A percentile compares a stretch with the other conserved stretches of the same genome.
Conservation (phyloP, 2,113 vertebrate species). For the Dolichallabes microphthalmus region DNA sequence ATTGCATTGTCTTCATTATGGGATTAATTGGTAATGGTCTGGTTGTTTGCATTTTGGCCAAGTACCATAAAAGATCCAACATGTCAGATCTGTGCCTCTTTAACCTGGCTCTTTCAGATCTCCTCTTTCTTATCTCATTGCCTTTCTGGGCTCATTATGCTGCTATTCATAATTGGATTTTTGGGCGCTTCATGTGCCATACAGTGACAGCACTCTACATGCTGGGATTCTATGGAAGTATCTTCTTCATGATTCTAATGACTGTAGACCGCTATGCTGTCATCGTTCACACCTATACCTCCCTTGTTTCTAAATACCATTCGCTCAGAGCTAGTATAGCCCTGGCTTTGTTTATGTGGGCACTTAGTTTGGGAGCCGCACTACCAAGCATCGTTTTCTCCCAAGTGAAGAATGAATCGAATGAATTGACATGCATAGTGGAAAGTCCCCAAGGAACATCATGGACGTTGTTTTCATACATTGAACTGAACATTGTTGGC, state of each 20-base stretch:
- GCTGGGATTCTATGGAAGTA: slow-evolving; percentile 79
- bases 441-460: not conserved
- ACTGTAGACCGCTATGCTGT: slow-evolving; percentile 83
- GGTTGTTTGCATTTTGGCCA: not conserved
- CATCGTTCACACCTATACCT: slow-evolving; percentile 69
- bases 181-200: slow-evolving; percentile 76
- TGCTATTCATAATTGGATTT: slow-evolving; percentile 69
- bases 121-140: slow-evolving; percentile 79
- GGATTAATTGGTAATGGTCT: not conserved
- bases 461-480: slow-evolving; percentile 69
- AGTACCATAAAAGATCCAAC: not conserved
- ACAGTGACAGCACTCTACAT: slow-evolving; percentile 68
- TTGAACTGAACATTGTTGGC: slow-evolving; percentile 74
- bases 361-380: slow-evolving; percentile 66
- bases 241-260: slow-evolving; percentile 85
- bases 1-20: not conserved
- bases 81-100: slow-evolving; percentile 83
- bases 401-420: slow-evolving; percentile 43
- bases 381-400: slow-evolving; percentile 69
- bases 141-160: slow-evolving; percentile 76
- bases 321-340: slow-evolving; percentile 57
- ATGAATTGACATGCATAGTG: slow-evolving; percentile 46
- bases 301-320: slow-evolving; percentile 62
- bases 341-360: slow-evolving; percentile 62
- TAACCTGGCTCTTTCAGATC: slow-evolving; percentile 82